phyloP scores from a whole-genome alignment of 2,113 vertebrate species.

The Otis tarda region DNA sequence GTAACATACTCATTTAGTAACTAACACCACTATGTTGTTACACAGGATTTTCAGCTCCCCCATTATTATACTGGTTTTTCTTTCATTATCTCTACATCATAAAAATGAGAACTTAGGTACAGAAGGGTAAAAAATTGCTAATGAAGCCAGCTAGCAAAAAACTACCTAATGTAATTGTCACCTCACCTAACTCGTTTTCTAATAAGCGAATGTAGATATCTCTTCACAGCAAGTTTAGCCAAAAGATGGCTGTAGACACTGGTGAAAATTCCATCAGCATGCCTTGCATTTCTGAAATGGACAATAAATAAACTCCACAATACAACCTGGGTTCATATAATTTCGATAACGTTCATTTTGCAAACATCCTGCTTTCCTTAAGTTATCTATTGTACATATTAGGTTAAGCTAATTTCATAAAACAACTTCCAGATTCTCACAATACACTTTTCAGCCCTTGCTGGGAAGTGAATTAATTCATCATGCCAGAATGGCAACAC shows the following conservation, averaged over 20 bases:
- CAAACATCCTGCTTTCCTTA: neutral
- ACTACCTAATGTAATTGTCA: conserved; percentile 41
- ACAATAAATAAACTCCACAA: conserved; percentile 60
- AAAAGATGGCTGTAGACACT: conserved; percentile 93
- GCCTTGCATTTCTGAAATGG: conserved; percentile 85
- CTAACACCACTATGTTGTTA: neutral
- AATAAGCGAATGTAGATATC: conserved; percentile 93
- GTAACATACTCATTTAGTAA: neutral
- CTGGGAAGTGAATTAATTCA: neutral
- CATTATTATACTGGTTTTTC: neutral
- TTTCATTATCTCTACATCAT: neutral
- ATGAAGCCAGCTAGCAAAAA: neutral
- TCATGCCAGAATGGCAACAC: neutral
- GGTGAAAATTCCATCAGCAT: conserved; percentile 93
- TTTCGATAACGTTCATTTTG: neutral
- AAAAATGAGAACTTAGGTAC: neutral
- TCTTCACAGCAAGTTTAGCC: conserved; percentile 88
- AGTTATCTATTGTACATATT: neutral
- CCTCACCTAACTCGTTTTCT: conserved; percentile 91
- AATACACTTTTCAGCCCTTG: neutral
- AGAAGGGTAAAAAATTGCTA: conserved; percentile 4
- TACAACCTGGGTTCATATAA: neutral
- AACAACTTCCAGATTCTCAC: neutral
- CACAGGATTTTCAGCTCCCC: neutral
- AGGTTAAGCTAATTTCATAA: neutral